Conservation (phyloP, 92 coral and sea anemone genomes). For the Phenganax marumi region DNA sequence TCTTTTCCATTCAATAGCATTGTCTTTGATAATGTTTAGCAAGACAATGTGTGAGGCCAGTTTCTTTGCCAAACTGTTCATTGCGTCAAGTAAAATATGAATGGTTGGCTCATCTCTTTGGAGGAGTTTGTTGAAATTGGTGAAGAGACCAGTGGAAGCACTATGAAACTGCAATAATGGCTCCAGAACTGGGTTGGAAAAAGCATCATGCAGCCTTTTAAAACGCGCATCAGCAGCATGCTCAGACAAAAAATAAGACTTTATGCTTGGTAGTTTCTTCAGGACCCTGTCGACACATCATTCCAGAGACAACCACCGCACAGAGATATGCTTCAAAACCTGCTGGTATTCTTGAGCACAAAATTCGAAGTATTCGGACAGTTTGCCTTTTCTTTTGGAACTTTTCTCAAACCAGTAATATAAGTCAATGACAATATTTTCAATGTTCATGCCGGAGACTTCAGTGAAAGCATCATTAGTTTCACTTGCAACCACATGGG, state of each 20-base stretch:
- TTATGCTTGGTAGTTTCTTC: constrained; percentile 32
- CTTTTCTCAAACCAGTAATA: constrained; percentile 44
- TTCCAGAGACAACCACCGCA: constrained; percentile 37
- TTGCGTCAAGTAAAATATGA: constrained; percentile 27
- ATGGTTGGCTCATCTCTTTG: constrained; percentile 35
- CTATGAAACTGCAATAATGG: constrained; percentile 24
- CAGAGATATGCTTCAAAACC: constrained; percentile 31
- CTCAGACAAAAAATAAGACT: constrained; percentile 36
- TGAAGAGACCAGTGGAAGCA: constrained; percentile 35
- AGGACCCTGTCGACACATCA: constrained; percentile 31
- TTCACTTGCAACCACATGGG: too few relatives aligned
- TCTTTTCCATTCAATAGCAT: not conserved
- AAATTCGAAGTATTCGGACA: constrained; percentile 36
- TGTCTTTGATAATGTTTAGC: not conserved
- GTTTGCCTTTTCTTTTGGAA: constrained; percentile 35
- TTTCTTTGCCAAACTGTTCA: constrained; percentile 20
- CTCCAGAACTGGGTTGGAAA: constrained; percentile 30
- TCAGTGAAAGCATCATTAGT: too few relatives aligned
- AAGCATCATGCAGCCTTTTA: constrained; percentile 31
- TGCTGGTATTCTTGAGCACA: constrained; percentile 40
- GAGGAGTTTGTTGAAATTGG: constrained; percentile 38
- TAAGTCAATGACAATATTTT: constrained; percentile 38
- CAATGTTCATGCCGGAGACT: constrained; percentile 8
- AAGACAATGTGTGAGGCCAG: constrained; percentile 26
- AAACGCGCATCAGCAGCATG: constrained; percentile 30